phyloP scores from a whole-genome alignment of 2,888 invertebrate genomes.

The Arctia plantaginis region DNA sequence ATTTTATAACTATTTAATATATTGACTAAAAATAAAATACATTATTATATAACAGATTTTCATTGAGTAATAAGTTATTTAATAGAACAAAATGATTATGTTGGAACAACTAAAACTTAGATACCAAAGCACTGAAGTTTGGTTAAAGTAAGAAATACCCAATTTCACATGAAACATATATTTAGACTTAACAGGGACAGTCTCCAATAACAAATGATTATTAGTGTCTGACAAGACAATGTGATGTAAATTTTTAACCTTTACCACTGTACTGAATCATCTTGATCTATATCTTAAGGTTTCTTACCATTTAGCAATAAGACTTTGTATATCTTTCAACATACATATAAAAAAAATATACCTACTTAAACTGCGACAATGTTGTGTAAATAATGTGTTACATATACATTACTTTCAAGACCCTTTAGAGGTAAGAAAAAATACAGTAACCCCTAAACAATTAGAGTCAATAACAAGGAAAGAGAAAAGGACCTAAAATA shows the following conservation, averaged over 20 bases:
- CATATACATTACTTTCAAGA: neutral
- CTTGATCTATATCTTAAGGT: neutral
- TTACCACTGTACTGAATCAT: neutral
- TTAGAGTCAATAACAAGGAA: neutral
- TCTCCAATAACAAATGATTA: neutral
- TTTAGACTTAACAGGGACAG: neutral
- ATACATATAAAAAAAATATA: neutral
- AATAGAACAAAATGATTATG: constrained; percentile 26
- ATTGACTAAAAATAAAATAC: constrained; percentile 33
- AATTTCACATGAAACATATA: neutral
- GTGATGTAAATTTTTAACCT: neutral
- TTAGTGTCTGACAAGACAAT: neutral
- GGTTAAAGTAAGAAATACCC: constrained; percentile 4
- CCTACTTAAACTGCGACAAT: neutral
- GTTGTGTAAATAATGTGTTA: neutral
- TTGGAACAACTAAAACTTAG: constrained; percentile 33
- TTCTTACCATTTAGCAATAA: neutral
- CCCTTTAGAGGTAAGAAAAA: neutral
- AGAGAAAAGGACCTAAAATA: neutral
- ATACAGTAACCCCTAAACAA: neutral
- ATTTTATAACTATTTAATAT: constrained; percentile 23
- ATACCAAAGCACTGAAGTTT: constrained; percentile 20
- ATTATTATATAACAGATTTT: constrained; percentile 35
- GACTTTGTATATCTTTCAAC: neutral
- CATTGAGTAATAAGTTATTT: constrained; percentile 29